Evolutionary conservation across 2,888 invertebrate genomes (phyloP).

Genomic region (Alentia gelatinosa): DNA sequence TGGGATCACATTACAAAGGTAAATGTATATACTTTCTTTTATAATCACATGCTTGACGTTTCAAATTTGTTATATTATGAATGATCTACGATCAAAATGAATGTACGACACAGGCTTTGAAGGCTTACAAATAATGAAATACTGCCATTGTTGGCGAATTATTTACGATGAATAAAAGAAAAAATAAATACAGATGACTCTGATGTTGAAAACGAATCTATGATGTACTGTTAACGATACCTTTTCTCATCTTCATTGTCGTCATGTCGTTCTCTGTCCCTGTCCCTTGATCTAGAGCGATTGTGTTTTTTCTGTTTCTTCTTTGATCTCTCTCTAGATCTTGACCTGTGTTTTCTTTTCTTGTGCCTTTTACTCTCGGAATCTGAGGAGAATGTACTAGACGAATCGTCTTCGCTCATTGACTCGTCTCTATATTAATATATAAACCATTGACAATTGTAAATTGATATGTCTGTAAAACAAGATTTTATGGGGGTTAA

Average conservation of each 20-base stretch:
- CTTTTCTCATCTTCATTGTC: not conserved
- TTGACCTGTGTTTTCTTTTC: constrained; percentile 36
- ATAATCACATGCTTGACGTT: too few relatives aligned
- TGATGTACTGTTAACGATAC: not conserved
- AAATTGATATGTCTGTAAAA: not conserved
- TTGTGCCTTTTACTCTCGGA: constrained; percentile 13
- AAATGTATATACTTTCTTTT: too few relatives aligned
- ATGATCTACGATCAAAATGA: too few relatives aligned
- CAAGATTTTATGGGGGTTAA: not conserved
- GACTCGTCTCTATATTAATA: not conserved
- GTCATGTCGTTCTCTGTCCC: not conserved
- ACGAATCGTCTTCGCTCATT: not conserved
- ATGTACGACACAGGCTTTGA: too few relatives aligned
- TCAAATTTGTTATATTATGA: too few relatives aligned
- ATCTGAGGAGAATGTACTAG: not conserved
- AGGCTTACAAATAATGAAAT: too few relatives aligned
- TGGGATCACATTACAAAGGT: too few relatives aligned
- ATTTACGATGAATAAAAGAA: too few relatives aligned
- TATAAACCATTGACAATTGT: not conserved
- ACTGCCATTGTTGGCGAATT: too few relatives aligned
- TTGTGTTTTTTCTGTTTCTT: constrained; percentile 23
- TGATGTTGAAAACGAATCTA: too few relatives aligned
- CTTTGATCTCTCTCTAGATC: not conserved
- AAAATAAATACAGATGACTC: too few relatives aligned
- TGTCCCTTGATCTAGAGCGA: constrained; percentile 34